Conservation (phyloP, 2,888 invertebrate genomes). For the Acleris sparsana region DNA sequence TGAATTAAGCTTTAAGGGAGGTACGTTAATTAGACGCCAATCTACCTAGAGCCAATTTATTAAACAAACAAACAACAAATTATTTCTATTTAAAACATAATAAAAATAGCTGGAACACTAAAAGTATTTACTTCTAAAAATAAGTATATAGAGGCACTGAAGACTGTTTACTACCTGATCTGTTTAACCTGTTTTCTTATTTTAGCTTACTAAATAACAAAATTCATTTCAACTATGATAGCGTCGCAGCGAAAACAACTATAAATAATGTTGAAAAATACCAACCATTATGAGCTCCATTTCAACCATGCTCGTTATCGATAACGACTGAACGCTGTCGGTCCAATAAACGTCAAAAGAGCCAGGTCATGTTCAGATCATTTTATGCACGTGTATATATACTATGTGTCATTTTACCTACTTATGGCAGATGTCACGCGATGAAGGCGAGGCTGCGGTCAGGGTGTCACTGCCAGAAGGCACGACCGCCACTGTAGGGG, state of each 20-base stretch:
- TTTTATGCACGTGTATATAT: slow-evolving; percentile 41
- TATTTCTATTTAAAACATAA: no score
- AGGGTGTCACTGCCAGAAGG: slow-evolving; percentile 95
- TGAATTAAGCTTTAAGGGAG: no score
- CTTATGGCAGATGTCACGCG: slow-evolving; percentile 89
- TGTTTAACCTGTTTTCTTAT: no score
- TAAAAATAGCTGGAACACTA: no score
- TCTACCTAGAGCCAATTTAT: no score
- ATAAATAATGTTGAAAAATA: slow-evolving; percentile 25
- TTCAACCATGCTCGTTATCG: slow-evolving; percentile 33
- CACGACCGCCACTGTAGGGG: slow-evolving; percentile 91
- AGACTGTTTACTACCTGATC: no score
- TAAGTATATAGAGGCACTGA: no score
- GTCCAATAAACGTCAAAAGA: slow-evolving; percentile 30
- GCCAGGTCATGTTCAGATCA: slow-evolving; percentile 27
- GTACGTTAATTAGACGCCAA: no score
- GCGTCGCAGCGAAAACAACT: not conserved
- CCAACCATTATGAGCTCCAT: slow-evolving; percentile 22
- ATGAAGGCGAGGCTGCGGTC: slow-evolving; percentile 93
- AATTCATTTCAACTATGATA: no score
- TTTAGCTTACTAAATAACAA: no score
- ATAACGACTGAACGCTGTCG: slow-evolving; percentile 31
- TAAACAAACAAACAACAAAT: no score
- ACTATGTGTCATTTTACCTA: slow-evolving; percentile 50
- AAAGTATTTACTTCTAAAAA: no score